Conservation (phyloP, 2,113 vertebrate species). For the Hydropotes inermis region DNA sequence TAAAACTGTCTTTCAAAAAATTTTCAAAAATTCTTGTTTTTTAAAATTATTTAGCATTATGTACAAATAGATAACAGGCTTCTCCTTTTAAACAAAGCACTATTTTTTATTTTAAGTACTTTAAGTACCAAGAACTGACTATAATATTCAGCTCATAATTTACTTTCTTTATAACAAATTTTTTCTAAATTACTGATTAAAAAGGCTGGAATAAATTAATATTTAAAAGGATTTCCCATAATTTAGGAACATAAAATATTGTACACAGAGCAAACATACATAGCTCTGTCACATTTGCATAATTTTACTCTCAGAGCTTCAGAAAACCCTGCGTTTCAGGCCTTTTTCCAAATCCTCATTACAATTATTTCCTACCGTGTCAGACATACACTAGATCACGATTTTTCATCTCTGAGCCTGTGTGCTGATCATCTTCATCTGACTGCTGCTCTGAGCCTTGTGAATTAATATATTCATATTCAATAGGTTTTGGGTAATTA, state of each 20-base stretch:
- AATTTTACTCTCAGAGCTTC: slow-evolving; percentile 66
- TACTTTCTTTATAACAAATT: slow-evolving; percentile 78
- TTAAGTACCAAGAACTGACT: slow-evolving; percentile 83
- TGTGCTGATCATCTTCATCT: slow-evolving; percentile 80
- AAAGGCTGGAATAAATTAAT: slow-evolving; percentile 85
- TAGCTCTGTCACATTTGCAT: slow-evolving; percentile 63
- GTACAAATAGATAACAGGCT: slow-evolving; percentile 82
- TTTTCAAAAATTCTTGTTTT: slow-evolving; percentile 77
- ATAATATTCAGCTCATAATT: slow-evolving; percentile 78
- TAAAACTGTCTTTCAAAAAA: slow-evolving; percentile 80
- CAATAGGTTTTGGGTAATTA: slow-evolving; percentile 96
- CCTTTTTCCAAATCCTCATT: slow-evolving; percentile 61
- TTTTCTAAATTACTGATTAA: slow-evolving; percentile 86
- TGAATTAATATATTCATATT: slow-evolving; percentile 87
- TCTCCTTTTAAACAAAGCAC: slow-evolving; percentile 77
- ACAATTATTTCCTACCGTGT: slow-evolving; percentile 49
- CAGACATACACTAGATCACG: slow-evolving; percentile 96
- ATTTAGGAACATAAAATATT: slow-evolving; percentile 75
- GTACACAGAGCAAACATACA: slow-evolving; percentile 67
- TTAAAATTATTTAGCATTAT: slow-evolving; percentile 76
- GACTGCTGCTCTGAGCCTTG: slow-evolving; percentile 83
- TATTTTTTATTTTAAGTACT: slow-evolving; percentile 88
- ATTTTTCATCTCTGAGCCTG: slow-evolving; percentile 78
- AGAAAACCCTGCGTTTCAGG: slow-evolving; percentile 58
- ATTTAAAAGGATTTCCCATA: slow-evolving; percentile 71